These are phyloP conservation scores for Ennomos erosarius DNA, from an alignment of 2,888 invertebrate species.

Conservation along the genomic window DNA sequence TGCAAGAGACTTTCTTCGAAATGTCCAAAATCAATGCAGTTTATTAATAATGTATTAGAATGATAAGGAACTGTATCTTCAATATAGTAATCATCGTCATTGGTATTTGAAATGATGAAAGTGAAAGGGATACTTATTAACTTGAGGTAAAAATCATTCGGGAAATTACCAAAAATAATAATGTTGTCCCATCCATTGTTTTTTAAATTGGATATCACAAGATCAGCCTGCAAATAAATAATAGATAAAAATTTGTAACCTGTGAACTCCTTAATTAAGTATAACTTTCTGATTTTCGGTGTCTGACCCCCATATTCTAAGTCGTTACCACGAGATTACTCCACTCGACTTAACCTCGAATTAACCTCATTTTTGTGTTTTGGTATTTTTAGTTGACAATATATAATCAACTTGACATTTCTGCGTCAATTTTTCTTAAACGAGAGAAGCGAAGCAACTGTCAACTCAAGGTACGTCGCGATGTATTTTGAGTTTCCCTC, in stretches of 20 bases:
- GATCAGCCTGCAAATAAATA: slow-evolving; percentile 51
- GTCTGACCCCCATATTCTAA: no score
- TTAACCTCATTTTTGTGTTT: no score
- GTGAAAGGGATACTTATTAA: slow-evolving; percentile 51
- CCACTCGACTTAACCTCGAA: no score
- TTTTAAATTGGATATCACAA: slow-evolving; percentile 58
- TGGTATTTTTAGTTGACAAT: no score
- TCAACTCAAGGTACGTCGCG: no score
- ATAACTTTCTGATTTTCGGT: no score
- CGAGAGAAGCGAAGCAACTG: no score
- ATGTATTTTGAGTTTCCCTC: no score
- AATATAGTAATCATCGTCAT: slow-evolving; percentile 53
- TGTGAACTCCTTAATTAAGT: no score
- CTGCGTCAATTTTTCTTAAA: no score
- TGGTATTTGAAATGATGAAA: slow-evolving; percentile 50
- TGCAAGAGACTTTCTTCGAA: slow-evolving; percentile 62
- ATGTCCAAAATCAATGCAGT: slow-evolving; percentile 51
- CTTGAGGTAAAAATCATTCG: slow-evolving; percentile 56
- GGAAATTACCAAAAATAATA: slow-evolving; percentile 59
- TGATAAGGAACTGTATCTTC: slow-evolving; percentile 58
- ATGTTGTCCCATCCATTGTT: slow-evolving; percentile 66
- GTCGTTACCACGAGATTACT: no score
- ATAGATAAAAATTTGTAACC: background rate
- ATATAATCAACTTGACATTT: no score
- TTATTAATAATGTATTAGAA: slow-evolving; percentile 60